Evolutionary conservation across 2,888 invertebrate genomes (phyloP).

Genomic region (Amblyteles armatorius): DNA sequence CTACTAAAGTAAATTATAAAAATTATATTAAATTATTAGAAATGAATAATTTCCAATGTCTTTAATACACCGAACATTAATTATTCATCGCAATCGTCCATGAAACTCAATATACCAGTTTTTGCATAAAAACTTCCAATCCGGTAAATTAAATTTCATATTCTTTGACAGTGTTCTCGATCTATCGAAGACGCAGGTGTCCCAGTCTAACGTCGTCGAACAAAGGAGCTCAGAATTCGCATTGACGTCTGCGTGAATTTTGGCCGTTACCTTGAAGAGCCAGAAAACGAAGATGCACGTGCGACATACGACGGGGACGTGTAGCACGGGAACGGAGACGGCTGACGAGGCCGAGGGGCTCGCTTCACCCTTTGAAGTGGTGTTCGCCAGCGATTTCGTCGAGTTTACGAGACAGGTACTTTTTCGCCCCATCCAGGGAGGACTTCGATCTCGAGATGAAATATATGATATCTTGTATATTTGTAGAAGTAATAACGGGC

Average conservation of each 20-base stretch:
- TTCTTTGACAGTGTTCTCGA: background rate
- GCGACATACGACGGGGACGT: background rate
- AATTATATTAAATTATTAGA: too few species aligned
- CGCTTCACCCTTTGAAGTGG: constrained; percentile 68
- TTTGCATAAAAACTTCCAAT: too few species aligned
- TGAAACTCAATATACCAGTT: too few species aligned
- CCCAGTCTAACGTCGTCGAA: background rate
- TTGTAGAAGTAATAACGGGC: constrained; percentile 82
- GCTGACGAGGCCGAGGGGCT: constrained; percentile 14
- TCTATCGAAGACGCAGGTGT: constrained; percentile 34
- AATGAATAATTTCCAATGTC: too few species aligned
- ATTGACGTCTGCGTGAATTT: background rate
- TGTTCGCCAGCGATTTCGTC: constrained; percentile 73
- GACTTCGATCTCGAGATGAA: constrained; percentile 72
- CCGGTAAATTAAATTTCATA: too few species aligned
- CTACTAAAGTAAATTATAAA: too few species aligned
- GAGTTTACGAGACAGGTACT: constrained; percentile 60
- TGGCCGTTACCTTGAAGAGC: background rate
- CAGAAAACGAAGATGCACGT: background rate
- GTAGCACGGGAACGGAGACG: background rate
- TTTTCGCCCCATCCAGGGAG: constrained; percentile 21
- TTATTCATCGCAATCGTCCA: too few species aligned
- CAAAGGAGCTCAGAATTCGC: background rate
- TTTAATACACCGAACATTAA: too few species aligned
- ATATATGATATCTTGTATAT: constrained; percentile 80